A percentile compares a stretch with the other conserved stretches of the same genome.
Conservation (phyloP, 2,113 vertebrate species). For the Cololabis saira region DNA sequence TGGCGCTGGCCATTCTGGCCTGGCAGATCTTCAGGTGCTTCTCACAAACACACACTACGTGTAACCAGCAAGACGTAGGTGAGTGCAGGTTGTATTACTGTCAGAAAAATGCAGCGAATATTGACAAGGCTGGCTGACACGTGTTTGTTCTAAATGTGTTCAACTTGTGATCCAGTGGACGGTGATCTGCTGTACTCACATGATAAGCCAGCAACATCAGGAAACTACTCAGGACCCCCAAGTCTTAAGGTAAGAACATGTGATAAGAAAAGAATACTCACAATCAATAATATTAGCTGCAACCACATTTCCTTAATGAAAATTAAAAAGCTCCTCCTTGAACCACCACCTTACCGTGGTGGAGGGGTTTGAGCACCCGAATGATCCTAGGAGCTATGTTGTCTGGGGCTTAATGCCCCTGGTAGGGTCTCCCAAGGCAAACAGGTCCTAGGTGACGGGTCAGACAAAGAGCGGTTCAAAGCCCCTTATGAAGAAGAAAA, state of each 20-base stretch:
- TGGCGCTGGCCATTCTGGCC: conserved; percentile 74
- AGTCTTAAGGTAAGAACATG: conserved; percentile 48
- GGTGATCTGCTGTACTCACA: conserved; percentile 24
- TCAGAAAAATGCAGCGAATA: background rate
- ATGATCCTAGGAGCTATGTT: no score
- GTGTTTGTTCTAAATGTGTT: conserved; percentile 3
- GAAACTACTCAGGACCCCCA: conserved; percentile 33
- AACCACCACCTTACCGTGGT: no score
- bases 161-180: conserved; percentile 21
- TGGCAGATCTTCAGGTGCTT: conserved; percentile 79
- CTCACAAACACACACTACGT: conserved; percentile 8
- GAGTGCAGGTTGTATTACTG: conserved; percentile 7
- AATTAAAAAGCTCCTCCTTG: no score
- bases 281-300: no score
- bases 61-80: conserved; percentile 48
- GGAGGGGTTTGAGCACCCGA: no score
- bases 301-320: no score
- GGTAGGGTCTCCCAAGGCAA: no score
- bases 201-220: background rate
- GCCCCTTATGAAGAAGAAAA: no score
- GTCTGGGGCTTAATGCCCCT: no score
- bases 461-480: no score
- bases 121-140: background rate
- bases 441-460: no score
- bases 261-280: no score